Percentiles rank a stretch among this genome's conserved stretches.
Conservation (phyloP, 1,140 invertebrate species). For the Argopecten irradians region DNA sequence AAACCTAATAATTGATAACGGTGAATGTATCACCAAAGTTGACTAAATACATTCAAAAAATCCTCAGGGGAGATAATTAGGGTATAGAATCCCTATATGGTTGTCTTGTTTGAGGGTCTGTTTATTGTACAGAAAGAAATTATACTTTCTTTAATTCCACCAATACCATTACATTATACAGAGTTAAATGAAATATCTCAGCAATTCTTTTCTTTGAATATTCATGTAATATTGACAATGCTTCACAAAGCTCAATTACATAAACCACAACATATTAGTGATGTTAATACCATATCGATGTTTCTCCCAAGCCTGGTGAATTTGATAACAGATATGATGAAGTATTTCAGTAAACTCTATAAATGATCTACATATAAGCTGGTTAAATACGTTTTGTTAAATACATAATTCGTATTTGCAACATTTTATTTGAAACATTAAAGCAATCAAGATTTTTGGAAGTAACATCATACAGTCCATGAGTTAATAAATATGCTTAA, state of each 20-base stretch:
- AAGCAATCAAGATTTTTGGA: neutral
- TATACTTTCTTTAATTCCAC: neutral
- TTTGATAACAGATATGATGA: neutral
- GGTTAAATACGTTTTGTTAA: conserved; percentile 2
- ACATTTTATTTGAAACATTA: neutral
- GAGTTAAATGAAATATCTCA: neutral
- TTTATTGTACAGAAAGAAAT: no score
- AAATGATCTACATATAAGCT: neutral
- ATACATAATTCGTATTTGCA: neutral
- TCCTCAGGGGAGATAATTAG: neutral
- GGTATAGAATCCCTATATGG: neutral
- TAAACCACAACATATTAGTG: neutral
- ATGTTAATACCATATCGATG: neutral
- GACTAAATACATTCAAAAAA: neutral
- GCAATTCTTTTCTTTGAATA: neutral
- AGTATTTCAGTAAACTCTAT: neutral
- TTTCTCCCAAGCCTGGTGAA: neutral
- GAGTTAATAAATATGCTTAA: neutral
- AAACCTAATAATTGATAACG: no score
- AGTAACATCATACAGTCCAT: neutral
- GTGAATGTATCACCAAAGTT: neutral
- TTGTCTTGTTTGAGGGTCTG: no score
- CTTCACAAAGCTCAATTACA: neutral
- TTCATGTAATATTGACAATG: neutral
- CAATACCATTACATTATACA: neutral